These are phyloP conservation scores for Actenoides hombroni DNA, from an alignment of 2,113 vertebrate genomes.

Conservation along the genomic window DNA sequence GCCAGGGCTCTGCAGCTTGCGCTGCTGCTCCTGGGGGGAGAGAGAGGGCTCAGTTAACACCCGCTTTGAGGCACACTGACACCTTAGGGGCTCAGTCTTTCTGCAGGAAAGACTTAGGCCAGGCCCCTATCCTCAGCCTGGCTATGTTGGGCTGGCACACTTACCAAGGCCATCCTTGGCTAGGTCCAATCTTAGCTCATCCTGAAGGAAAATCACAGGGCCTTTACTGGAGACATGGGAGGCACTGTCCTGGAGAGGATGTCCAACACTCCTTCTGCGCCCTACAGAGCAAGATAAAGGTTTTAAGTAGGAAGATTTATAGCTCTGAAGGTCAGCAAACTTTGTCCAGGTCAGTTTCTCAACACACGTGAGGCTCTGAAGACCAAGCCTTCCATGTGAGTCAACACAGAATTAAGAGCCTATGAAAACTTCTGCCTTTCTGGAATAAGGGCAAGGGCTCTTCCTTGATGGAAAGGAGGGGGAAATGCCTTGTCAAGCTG, in stretches of 20 bases:
- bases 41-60: background rate
- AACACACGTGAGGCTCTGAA: background rate
- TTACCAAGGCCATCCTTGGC: background rate
- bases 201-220: slow-evolving; percentile 61
- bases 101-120: background rate
- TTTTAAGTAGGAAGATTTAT: background rate
- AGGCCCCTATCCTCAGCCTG: background rate
- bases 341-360: background rate
- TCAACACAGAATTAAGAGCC: background rate
- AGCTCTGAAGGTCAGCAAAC: background rate
- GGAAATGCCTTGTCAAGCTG: background rate
- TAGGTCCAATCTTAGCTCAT: background rate
- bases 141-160: background rate
- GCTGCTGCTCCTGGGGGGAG: background rate
- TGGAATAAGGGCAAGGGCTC: background rate
- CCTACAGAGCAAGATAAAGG: background rate
- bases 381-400: background rate
- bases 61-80: background rate
- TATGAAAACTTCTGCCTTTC: background rate
- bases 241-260: background rate
- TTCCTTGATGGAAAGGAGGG: background rate
- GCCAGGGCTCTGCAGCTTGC: background rate
- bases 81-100: background rate
- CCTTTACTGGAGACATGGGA: slow-evolving; percentile 48
- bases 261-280: slow-evolving; percentile 1